Percentiles rank a stretch among this genome's conserved stretches.
Evolutionary conservation across 2,113 vertebrate species (phyloP).

Genomic region (Coracopsis vasa): DNA sequence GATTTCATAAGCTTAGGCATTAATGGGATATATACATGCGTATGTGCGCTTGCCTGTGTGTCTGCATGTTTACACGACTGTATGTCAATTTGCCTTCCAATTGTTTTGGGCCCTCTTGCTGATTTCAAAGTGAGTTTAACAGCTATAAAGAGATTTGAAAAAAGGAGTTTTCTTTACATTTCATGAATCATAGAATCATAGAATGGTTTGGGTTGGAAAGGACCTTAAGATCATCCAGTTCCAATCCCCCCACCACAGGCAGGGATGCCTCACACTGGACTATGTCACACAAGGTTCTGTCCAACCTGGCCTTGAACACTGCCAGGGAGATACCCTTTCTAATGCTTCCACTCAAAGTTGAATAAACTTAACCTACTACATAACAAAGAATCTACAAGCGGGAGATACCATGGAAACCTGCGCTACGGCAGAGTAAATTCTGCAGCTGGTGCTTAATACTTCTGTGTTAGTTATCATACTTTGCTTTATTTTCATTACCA

Average conservation of each 20-base stretch:
- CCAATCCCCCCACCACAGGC: neutral
- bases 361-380: neutral
- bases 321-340: neutral
- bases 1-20: neutral
- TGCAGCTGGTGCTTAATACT: neutral
- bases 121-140: neutral
- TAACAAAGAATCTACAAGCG: neutral
- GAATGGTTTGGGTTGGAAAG: neutral
- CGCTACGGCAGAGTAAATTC: accelerated
- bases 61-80: neutral
- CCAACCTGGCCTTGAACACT: neutral
- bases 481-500: neutral
- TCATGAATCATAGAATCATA: neutral
- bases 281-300: neutral
- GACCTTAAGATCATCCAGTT: neutral
- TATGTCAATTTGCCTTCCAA: neutral
- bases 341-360: neutral
- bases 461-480: neutral
- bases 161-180: neutral
- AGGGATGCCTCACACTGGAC: neutral
- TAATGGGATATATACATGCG: accelerated
- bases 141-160: neutral
- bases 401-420: neutral
- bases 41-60: accelerated
- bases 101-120: neutral